Evolutionary conservation across 2,797 vertebrate species (phyloP).

Genomic region (Sus cebifrons): DNA sequence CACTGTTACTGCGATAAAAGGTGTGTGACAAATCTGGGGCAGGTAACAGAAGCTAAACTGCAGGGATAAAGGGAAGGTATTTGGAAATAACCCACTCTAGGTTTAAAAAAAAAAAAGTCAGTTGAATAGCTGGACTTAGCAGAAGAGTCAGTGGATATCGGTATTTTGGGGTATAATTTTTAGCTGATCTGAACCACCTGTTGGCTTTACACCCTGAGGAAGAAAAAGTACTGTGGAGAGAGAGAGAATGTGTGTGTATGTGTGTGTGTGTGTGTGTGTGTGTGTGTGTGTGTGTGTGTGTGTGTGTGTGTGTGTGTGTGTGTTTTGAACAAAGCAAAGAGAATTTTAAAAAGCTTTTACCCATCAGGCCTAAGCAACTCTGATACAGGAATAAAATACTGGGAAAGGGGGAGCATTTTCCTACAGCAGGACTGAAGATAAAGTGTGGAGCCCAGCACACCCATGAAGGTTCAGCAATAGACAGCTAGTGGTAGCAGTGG

Average conservation of each 20-base stretch:
- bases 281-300: not conserved
- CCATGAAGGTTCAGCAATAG: not conserved
- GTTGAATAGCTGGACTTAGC: not conserved
- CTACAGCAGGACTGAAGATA: not conserved
- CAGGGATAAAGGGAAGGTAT: not conserved
- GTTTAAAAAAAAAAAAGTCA: not conserved
- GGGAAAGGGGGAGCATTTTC: not conserved
- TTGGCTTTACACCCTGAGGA: not conserved
- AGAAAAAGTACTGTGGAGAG: not conserved
- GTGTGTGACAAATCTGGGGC: not conserved
- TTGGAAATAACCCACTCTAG: not conserved
- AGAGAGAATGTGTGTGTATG: not conserved
- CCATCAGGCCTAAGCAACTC: not conserved
- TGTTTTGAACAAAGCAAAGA: not conserved
- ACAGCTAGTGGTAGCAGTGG: not conserved
- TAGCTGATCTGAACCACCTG: not conserved
- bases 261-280: not conserved
- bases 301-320: not conserved
- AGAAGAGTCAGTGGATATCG: not conserved
- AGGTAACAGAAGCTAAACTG: slow-evolving; percentile 29
- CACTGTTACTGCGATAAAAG: slow-evolving; percentile 5
- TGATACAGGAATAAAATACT: not conserved
- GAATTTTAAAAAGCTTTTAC: not conserved
- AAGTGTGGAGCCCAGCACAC: not conserved
- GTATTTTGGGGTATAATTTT: not conserved